Percentiles rank a stretch among this genome's conserved stretches.
These are phyloP conservation scores for Anguilla anguilla DNA, from an alignment of 2,797 vertebrate species.

Conservation along the genomic window DNA sequence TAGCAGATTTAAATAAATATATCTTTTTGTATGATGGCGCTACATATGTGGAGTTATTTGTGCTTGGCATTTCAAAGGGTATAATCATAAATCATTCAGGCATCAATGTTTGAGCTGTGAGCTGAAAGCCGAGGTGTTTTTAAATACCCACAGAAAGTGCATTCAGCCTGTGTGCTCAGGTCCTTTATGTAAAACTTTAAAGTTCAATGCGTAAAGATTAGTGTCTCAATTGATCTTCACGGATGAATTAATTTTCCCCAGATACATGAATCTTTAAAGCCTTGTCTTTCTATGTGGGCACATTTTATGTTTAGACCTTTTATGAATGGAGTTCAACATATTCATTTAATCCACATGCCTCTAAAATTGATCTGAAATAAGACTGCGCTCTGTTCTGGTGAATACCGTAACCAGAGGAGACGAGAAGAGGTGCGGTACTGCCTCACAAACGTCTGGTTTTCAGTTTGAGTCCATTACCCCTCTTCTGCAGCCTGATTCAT, in stretches of 20 bases:
- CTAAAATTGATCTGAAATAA: neutral
- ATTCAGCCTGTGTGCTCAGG: neutral
- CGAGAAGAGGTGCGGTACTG: neutral
- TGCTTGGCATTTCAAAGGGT: neutral
- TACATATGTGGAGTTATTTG: neutral
- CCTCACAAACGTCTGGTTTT: neutral
- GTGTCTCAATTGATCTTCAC: neutral
- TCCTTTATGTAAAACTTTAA: neutral
- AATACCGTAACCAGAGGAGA: neutral
- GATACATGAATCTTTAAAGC: neutral
- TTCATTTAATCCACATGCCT: neutral
- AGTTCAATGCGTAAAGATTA: neutral
- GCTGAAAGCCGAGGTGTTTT: neutral
- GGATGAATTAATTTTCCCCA: neutral
- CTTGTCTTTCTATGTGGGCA: neutral
- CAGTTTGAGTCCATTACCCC: neutral
- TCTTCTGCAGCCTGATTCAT: neutral
- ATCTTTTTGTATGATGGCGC: neutral
- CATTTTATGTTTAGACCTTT: neutral
- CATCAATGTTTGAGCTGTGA: neutral
- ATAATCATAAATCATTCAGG: conserved; percentile 1
- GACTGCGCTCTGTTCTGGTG: neutral
- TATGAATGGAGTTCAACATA: neutral
- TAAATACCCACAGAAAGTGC: neutral
- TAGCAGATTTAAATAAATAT: neutral